Evolutionary conservation across 2,797 vertebrate species (phyloP).

Genomic region (Hypotaenidia philippensis): DNA sequence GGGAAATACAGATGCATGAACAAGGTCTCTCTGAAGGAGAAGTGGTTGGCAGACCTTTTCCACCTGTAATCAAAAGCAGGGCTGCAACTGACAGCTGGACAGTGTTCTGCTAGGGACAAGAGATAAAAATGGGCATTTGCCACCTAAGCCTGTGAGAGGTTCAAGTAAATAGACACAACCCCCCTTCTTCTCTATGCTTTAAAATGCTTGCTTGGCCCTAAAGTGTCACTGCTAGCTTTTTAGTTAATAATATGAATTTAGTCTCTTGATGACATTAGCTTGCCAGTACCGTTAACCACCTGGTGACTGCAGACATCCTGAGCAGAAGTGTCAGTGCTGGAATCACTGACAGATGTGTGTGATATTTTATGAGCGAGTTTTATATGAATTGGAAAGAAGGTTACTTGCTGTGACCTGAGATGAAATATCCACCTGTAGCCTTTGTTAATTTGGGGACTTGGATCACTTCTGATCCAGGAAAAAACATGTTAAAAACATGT

Average conservation of each 20-base stretch:
- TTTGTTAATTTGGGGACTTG: background rate
- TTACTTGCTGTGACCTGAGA: background rate
- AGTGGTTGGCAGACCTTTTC: background rate
- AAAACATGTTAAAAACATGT: background rate
- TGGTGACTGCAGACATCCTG: background rate
- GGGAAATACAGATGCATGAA: background rate
- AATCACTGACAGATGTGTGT: background rate
- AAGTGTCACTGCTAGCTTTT: background rate
- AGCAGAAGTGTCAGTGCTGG: background rate
- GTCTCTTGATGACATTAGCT: background rate
- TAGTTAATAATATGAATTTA: background rate
- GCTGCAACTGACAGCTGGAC: background rate
- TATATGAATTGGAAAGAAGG: background rate
- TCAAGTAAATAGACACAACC: background rate
- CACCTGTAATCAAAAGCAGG: background rate
- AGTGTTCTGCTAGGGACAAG: background rate
- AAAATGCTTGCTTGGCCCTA: background rate
- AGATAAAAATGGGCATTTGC: background rate
- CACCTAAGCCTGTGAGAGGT: background rate
- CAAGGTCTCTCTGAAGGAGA: background rate
- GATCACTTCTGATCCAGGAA: background rate
- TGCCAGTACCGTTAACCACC: background rate
- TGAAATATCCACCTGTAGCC: background rate
- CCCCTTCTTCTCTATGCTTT: background rate
- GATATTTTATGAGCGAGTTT: background rate